Conservation (phyloP, 2,888 invertebrate species). For the Schizotus pectinicornis region DNA sequence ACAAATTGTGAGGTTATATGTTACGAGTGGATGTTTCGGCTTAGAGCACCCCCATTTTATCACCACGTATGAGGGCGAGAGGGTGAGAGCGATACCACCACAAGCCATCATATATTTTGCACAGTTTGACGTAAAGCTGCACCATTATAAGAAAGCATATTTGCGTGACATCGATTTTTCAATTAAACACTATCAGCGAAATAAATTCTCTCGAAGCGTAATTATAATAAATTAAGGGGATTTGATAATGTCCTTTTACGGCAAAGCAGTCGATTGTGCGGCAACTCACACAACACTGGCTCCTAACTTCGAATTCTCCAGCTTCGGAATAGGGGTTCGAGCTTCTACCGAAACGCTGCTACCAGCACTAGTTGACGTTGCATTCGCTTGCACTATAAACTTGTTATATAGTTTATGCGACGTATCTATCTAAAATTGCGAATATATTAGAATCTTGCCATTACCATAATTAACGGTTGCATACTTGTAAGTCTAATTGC, state of each 20-base stretch:
- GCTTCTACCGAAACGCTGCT: constrained; percentile 48
- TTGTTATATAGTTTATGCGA: constrained; percentile 48
- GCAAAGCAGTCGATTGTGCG: constrained; percentile 11
- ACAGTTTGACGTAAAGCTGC: constrained; percentile 27
- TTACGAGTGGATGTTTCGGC: constrained; percentile 42
- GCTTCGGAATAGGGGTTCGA: constrained; percentile 51
- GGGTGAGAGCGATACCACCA: constrained; percentile 35
- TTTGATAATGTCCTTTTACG: constrained; percentile 19
- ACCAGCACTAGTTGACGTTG: constrained; percentile 39
- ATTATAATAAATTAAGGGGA: constrained; percentile 32
- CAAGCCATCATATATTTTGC: constrained; percentile 35
- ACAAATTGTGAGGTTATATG: constrained; percentile 45
- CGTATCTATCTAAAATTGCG: constrained; percentile 48
- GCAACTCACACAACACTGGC: constrained; percentile 29
- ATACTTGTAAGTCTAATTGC: constrained; percentile 57
- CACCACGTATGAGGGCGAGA: constrained; percentile 26
- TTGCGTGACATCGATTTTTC: constrained; percentile 35
- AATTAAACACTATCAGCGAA: constrained; percentile 36
- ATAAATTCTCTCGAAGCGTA: constrained; percentile 34
- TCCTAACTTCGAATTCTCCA: constrained; percentile 52
- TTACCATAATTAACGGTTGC: constrained; percentile 14
- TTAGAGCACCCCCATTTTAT: constrained; percentile 37
- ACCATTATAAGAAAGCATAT: constrained; percentile 34
- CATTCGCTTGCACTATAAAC: constrained; percentile 47
- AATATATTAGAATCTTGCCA: constrained; percentile 13